These are phyloP conservation scores for Sycophila sp. DNA, from an alignment of 1,140 invertebrate genomes.

Conservation along the genomic window DNA sequence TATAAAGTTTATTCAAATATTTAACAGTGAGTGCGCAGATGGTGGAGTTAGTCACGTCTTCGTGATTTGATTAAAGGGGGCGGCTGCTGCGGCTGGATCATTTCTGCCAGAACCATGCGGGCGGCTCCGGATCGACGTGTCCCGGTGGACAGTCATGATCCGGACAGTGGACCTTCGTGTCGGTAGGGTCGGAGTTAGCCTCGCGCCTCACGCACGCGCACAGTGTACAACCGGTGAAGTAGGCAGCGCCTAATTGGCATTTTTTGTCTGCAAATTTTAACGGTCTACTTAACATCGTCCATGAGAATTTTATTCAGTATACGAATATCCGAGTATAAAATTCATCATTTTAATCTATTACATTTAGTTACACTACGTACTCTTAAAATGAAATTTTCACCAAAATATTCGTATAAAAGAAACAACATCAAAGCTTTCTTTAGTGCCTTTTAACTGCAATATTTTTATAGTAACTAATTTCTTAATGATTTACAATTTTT, in stretches of 20 bases:
- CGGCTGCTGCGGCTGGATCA: too few relatives aligned
- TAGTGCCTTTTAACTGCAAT: too few relatives aligned
- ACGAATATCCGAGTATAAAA: too few relatives aligned
- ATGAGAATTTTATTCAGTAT: not conserved
- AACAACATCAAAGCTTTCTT: too few relatives aligned
- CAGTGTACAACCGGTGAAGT: constrained; percentile 19
- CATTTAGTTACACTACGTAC: too few relatives aligned
- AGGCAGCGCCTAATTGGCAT: not conserved
- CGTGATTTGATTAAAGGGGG: too few relatives aligned
- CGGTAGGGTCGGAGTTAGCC: not conserved
- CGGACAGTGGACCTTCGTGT: not conserved
- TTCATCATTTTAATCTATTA: not conserved
- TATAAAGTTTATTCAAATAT: not conserved
- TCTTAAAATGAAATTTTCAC: not conserved
- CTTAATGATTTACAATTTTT: too few relatives aligned
- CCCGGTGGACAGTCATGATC: not conserved
- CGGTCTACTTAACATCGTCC: too few relatives aligned
- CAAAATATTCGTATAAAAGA: too few relatives aligned
- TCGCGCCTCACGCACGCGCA: not conserved
- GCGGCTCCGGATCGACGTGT: not conserved
- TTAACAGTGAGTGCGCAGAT: not conserved
- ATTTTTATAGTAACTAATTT: too few relatives aligned
- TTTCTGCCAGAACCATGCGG: constrained; percentile 1
- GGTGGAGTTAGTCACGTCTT: not conserved
- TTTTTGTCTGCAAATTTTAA: not conserved